Evolutionary conservation across 2,797 vertebrate genomes (phyloP), one percentile per base, ranked within the genome.

Genomic region (Petrocephalus schoutedeni): DNA sequence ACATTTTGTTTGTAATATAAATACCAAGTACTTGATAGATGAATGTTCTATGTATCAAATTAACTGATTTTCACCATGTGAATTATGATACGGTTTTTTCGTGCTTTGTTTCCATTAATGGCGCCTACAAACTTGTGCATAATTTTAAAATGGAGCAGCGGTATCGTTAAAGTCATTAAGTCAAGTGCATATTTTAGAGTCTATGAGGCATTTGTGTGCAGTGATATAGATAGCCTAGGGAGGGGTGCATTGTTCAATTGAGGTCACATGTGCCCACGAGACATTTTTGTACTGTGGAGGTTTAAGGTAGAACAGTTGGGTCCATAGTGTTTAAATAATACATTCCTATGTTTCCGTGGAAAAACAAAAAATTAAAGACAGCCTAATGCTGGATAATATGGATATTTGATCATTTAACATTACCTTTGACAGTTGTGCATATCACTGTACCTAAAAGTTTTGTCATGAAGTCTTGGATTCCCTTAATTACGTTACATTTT

Each of bases 181-280:
- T 58, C 58, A 41, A 86, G 58, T 58, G 36, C 19, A 87, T 28
- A 53, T 49, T 80, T 56, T 67, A 56, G 54, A 85, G 86, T 23
- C 67, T 56, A 8, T 16, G 19, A 23, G 86, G 88, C 86, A 28
- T 82, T 85, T 88, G 49, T 77, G 88, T 85, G 89, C 49, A 87
- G 91, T 90, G 90, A 88, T 91, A 87, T 90, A 90, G 91, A 89
- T 86, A 91, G 88, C 21, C 74, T 84, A 87, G 45, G 84, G 88
- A 89, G 89, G 89, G 90, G 89, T 87, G 88, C 87, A 89, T 91
- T 77, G 86, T 84, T 89, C 77, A 87, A 91, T 92, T 92, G 92
- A 93, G 93, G 93, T 93, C 93, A 92, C 84, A 85, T 90, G 80
- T 89, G 89, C 93, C 92, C 93, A 91, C 49, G 91, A 89, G 93